Evolutionary conservation across 2,797 vertebrate species (phyloP), one percentile per base, ranked within the genome.

Genomic region (Leptatherina wallacei): DNA sequence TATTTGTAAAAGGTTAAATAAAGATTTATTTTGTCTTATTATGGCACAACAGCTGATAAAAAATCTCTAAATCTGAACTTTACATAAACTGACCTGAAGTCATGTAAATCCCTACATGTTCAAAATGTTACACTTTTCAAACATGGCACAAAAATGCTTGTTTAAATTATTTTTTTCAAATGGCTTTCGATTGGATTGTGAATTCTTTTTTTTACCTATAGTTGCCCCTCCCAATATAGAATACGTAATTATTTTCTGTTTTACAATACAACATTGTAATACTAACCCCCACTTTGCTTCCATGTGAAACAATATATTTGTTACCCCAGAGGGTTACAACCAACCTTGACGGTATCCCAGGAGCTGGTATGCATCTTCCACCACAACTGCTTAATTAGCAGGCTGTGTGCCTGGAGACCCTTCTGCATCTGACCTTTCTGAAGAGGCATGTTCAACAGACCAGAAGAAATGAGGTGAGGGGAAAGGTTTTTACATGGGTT

Each of bases 371-470:
- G 75, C 70, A 79, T 90, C 82, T 79, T 84, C 85, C 80, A 81
- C 67, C 75, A 65, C 86, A 38, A 22, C 70, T 75, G 86, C 85
- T 87, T 94, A 94, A 94, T 95, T 94, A 93, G 92, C 74, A 66
- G 65, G 81, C 83, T 75, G 63, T 80, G 85, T 65, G 88, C 90
- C 83, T 77, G 83, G 84, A 92, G 91, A 91, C 85, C 83, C 73
- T 81, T 91, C 89, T 90, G 86, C 81, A 86, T 85, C 90, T 93
- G 92, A 94, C 93, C 93, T 94, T 94, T 93, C 69, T 81, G 90
- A 91, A 90, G 86, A 90, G 88, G 81, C 90, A 81, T 93, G 93
- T 90, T 92, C 83, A 87, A 83, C 90, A 89, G 86, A 86, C 78
- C 84, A 71, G 61, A 83, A 80, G 83, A 90, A 91, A 92, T 86